phyloP scores from a whole-genome alignment of 2,888 invertebrate genomes.

The Conops quadrifasciatus region DNA sequence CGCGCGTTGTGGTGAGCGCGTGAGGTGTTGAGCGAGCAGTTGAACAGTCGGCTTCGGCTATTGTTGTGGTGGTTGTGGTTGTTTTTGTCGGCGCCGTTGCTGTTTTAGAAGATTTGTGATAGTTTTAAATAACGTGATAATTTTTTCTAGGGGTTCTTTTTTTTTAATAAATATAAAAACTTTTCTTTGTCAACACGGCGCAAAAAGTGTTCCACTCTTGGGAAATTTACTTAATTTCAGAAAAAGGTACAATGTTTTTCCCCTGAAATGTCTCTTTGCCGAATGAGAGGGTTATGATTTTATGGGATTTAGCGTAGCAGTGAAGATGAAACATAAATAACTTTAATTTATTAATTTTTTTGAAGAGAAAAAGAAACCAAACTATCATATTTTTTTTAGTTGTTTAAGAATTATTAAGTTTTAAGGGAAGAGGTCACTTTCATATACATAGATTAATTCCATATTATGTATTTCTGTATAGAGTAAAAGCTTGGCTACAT shows the following conservation, averaged over 20 bases:
- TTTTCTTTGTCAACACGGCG: not conserved
- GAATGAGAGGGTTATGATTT: too few relatives aligned
- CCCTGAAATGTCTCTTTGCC: too few relatives aligned
- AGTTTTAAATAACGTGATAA: slow-evolving; percentile 20
- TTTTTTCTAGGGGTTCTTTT: not conserved
- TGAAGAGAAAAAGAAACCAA: too few relatives aligned
- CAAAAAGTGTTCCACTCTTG: slow-evolving; percentile 17
- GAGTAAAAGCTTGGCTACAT: too few relatives aligned
- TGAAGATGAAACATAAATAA: slow-evolving; percentile 5
- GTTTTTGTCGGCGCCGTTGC: not conserved
- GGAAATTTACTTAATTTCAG: slow-evolving; percentile 22
- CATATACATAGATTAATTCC: too few relatives aligned
- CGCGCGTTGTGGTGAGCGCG: not conserved
- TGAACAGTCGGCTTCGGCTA: not conserved
- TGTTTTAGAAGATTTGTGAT: slow-evolving; percentile 1
- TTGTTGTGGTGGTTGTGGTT: not conserved
- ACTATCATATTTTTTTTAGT: too few relatives aligned
- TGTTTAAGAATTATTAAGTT: too few relatives aligned
- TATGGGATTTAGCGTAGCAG: not conserved
- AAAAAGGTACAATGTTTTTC: too few relatives aligned
- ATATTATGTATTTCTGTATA: too few relatives aligned
- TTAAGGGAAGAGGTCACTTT: too few relatives aligned
- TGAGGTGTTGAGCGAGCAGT: not conserved
- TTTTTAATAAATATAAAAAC: slow-evolving; percentile 26
- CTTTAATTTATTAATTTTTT: slow-evolving; percentile 34